These are phyloP conservation scores for Parauchenoglanis punctatus DNA, from an alignment of 2,797 vertebrate species.

Conservation along the genomic window DNA sequence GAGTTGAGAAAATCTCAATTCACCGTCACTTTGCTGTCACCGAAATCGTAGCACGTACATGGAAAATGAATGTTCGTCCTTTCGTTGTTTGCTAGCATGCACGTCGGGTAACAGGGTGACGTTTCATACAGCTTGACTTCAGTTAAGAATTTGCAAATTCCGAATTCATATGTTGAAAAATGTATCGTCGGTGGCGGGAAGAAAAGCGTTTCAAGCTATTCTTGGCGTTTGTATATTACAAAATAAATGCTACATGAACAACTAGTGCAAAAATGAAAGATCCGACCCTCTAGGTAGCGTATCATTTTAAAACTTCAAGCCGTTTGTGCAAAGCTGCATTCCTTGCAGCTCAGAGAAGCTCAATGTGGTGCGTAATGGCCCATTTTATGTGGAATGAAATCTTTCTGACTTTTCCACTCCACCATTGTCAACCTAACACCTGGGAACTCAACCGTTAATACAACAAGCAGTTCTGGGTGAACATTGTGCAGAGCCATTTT, in stretches of 20 bases:
- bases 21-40: neutral
- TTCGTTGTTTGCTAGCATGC: neutral
- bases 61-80: neutral
- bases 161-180: neutral
- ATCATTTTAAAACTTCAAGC: neutral
- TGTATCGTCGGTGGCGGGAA: neutral
- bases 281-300: neutral
- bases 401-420: constrained; percentile 22
- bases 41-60: neutral
- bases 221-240: too few species aligned
- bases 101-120: neutral
- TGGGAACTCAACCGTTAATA: constrained; percentile 4
- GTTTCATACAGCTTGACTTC: neutral
- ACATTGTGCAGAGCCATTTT: constrained; percentile 1
- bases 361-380: constrained; percentile 1
- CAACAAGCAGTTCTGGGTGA: neutral
- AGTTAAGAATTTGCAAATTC: neutral
- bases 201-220: neutral
- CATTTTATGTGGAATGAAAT: constrained; percentile 18
- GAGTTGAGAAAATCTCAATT: neutral
- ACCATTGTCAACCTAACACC: neutral
- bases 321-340: neutral
- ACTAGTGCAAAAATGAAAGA: neutral
- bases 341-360: neutral
- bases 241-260: neutral